phyloP scores from a whole-genome alignment of 2,888 invertebrate genomes.

The Synanthedon tipuliformis region DNA sequence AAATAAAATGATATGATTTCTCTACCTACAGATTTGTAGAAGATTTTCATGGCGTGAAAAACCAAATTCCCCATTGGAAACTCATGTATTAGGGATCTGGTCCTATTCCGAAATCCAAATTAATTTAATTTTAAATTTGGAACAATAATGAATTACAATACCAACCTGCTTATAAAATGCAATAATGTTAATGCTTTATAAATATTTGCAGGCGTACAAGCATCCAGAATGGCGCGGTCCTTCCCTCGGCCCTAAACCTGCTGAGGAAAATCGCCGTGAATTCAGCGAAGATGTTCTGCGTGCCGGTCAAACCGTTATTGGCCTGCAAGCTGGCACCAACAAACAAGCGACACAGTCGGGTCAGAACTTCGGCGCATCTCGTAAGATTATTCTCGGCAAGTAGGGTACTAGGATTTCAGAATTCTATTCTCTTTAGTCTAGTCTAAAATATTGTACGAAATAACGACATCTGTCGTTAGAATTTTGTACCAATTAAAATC shows the following conservation, averaged over 20 bases:
- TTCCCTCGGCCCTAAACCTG: slow-evolving; percentile 84
- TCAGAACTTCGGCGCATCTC: slow-evolving; percentile 86
- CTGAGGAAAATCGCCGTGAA: slow-evolving; percentile 85
- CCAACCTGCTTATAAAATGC: not conserved
- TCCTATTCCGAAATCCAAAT: too few species aligned
- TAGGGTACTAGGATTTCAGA: slow-evolving; percentile 27
- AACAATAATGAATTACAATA: not conserved
- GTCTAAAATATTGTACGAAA: not conserved
- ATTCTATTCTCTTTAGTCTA: not conserved
- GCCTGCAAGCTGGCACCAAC: slow-evolving; percentile 89
- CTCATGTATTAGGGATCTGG: too few species aligned
- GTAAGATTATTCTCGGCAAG: slow-evolving; percentile 85
- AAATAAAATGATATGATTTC: too few species aligned
- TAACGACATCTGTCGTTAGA: too few species aligned
- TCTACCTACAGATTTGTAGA: too few species aligned
- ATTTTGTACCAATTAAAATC: too few species aligned
- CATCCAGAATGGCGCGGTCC: slow-evolving; percentile 89
- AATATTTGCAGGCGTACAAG: slow-evolving; percentile 73
- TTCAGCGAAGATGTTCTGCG: slow-evolving; percentile 85
- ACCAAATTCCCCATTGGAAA: not conserved
- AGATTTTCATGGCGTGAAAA: too few species aligned
- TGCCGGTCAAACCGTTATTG: slow-evolving; percentile 86
- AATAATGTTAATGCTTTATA: slow-evolving; percentile 2
- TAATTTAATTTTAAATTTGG: not conserved
- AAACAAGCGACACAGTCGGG: slow-evolving; percentile 88